Evolutionary conservation across 2,113 vertebrate species (phyloP), one percentile per base, ranked within the genome.

Genomic region (Trogon melanurus): DNA sequence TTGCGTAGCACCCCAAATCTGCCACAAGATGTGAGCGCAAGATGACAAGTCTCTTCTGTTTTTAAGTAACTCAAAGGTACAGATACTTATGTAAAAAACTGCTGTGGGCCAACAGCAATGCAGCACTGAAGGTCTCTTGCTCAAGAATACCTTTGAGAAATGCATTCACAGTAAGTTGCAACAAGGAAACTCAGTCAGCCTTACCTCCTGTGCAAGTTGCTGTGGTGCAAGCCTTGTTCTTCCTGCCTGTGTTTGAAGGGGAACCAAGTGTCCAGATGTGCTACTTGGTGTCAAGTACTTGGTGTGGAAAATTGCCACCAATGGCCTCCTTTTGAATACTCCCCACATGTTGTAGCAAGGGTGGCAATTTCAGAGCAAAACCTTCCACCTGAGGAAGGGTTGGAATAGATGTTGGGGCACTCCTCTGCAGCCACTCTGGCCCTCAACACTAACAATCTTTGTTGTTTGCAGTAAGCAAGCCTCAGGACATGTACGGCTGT

Each of bases 111-210:
- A 36, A 32, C 60, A 57, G 81, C 45, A 29, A 3, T 12, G 45
- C 50, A 38, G 44, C 8, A 2, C 29, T 23, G 16, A 16, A 21
- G 54, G 32, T 45, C 53, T 70, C 73, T 84, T 73, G 60, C 65
- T 70, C 13, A 54, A 74, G 60, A 32, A 30, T 45, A 20, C 47
- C 9, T 61, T 84, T 71, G 85, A 26, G 58, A 74, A 71, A 50
- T 20, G 21, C 20, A 3, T 25, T 34, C 8, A 11, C 26, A 88
- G 4, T 48, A 34, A 71, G 26, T 26, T 54, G 41, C 58, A 36
- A 18, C 8, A 34, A 16, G 3, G 18, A 5, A 70, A 29, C 21
- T 41, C 23, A 1, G 11, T 64, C 25, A 26, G 34, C 0, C 0
- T 15, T 57, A 60, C n/a, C 51, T 81, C 36, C 85, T 74, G 11